These are phyloP conservation scores for Bradypus variegatus DNA, from an alignment of 2,797 vertebrate species.

Conservation along the genomic window DNA sequence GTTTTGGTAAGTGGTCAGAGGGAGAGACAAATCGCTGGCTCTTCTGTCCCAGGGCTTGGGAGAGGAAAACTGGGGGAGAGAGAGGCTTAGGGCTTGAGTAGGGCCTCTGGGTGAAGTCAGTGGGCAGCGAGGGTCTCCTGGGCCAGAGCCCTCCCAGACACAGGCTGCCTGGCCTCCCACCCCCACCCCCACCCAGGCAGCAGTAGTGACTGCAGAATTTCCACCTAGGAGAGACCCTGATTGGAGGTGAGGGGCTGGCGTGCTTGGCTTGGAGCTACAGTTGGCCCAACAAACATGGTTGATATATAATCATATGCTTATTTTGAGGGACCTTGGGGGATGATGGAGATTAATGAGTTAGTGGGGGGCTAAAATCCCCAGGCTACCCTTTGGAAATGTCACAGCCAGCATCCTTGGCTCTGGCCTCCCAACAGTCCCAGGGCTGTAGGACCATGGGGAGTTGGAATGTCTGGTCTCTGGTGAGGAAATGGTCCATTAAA, in stretches of 20 bases:
- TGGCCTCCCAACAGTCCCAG: not conserved
- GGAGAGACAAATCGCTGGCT: not conserved
- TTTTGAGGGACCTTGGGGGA: not conserved
- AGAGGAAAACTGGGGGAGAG: not conserved
- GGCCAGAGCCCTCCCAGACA: not conserved
- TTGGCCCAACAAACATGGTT: not conserved
- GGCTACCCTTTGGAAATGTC: not conserved
- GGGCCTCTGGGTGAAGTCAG: not conserved
- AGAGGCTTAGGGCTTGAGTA: not conserved
- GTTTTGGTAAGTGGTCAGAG: not conserved
- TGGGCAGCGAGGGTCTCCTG: not conserved
- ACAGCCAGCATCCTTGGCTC: not conserved
- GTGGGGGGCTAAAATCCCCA: not conserved
- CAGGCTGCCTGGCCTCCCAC: not conserved
- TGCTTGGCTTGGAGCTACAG: not conserved
- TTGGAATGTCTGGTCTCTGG: accelerated
- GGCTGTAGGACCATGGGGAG: not conserved
- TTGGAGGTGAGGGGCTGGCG: not conserved
- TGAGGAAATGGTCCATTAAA: not conserved
- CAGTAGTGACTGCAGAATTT: not conserved
- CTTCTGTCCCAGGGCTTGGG: not conserved
- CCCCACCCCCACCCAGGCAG: accelerated
- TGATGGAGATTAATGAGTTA: too few relatives aligned
- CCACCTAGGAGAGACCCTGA: not conserved
- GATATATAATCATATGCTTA: not conserved